Percentiles rank a stretch among this genome's conserved stretches.
Conservation (phyloP, 2,113 vertebrate species). For the Gallinago media region DNA sequence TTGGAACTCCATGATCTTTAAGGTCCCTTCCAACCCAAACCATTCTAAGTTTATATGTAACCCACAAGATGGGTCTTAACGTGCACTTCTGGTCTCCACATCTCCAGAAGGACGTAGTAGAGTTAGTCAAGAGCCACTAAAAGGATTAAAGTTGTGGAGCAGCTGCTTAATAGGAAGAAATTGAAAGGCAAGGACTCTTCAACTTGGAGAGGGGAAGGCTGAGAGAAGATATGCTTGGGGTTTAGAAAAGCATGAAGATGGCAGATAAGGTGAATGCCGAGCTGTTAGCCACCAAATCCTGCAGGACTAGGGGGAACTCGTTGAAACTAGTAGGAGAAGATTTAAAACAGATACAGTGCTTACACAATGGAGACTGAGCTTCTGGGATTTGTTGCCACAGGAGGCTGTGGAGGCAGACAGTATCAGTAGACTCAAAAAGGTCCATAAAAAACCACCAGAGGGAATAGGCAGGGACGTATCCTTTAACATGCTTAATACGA, state of each 20-base stretch:
- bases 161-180: not conserved
- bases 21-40: too few species aligned
- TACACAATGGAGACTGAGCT: conserved; percentile 41
- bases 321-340: conserved; percentile 40
- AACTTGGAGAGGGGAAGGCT: not conserved
- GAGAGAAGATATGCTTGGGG: not conserved
- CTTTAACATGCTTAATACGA: conserved; percentile 32
- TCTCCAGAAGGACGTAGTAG: not conserved
- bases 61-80: too few species aligned
- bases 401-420: not conserved
- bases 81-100: not conserved
- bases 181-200: not conserved
- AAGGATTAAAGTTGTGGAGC: not conserved
- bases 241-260: conserved; percentile 9
- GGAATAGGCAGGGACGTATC: conserved; percentile 25
- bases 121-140: not conserved
- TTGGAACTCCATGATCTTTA: too few species aligned
- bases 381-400: conserved; percentile 52
- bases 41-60: too few species aligned
- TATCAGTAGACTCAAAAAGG: conserved; percentile 25
- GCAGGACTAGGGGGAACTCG: not conserved
- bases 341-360: conserved; percentile 54
- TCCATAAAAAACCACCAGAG: conserved; percentile 33
- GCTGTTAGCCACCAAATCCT: not conserved
- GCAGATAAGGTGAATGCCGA: not conserved